Evolutionary conservation across 2,888 invertebrate genomes (phyloP).

Genomic region (Eupithecia exiguata): DNA sequence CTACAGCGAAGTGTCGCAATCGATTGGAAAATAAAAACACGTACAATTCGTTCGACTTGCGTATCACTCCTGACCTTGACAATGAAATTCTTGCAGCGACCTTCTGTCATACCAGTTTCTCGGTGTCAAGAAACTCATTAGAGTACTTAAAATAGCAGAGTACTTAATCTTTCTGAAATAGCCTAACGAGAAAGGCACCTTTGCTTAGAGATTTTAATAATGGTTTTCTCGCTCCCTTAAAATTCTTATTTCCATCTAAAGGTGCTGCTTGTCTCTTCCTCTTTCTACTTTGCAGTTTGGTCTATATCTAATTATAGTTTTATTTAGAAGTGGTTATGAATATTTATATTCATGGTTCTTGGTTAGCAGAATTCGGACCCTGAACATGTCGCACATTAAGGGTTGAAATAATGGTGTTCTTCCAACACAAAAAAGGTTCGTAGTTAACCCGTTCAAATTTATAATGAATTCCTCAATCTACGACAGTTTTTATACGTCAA

Average conservation of each 20-base stretch:
- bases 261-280: neutral
- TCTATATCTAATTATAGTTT: no score
- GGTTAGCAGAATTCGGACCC: no score
- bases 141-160: conserved; percentile 1
- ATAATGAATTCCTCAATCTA: no score
- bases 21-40: neutral
- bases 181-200: neutral
- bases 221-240: neutral
- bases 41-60: neutral
- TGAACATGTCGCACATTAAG: no score
- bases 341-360: no score
- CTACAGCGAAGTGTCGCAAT: neutral
- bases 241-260: neutral
- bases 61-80: conserved; percentile 26
- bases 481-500: no score
- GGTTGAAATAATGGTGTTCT: no score
- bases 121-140: conserved; percentile 27
- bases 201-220: neutral
- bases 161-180: neutral
- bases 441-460: no score
- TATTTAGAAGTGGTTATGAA: no score
- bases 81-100: conserved; percentile 23
- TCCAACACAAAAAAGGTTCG: no score
- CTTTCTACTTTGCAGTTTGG: neutral
- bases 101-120: conserved; percentile 19